Evolutionary conservation across 1,140 invertebrate species (phyloP).

Genomic region (Ephestia elutella): DNA sequence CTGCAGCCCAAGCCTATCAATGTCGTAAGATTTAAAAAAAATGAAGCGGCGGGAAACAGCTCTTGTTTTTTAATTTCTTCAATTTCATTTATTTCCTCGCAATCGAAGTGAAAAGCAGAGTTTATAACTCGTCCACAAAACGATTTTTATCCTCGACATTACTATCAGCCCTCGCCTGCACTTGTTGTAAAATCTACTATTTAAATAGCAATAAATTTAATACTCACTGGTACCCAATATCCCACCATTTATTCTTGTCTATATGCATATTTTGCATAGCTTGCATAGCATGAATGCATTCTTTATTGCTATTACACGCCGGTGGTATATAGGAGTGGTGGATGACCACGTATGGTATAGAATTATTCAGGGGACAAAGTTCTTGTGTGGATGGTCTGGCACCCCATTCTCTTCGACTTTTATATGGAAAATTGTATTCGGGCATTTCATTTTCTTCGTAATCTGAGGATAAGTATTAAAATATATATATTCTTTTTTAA

Average conservation of each 20-base stretch:
- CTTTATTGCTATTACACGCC: slow-evolving; percentile 73
- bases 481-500: neutral
- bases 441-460: slow-evolving; percentile 42
- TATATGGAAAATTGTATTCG: slow-evolving; percentile 63
- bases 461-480: neutral
- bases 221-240: slow-evolving; percentile 80
- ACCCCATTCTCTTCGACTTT: slow-evolving; percentile 77
- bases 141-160: too few relatives aligned
- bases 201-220: neutral
- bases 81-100: too few relatives aligned
- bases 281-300: slow-evolving; percentile 74
- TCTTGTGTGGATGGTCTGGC: slow-evolving; percentile 73
- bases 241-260: slow-evolving; percentile 78
- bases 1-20: too few relatives aligned
- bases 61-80: too few relatives aligned
- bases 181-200: neutral
- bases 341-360: slow-evolving; percentile 84
- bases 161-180: too few relatives aligned
- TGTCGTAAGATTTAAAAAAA: too few relatives aligned
- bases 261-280: slow-evolving; percentile 77
- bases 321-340: slow-evolving; percentile 81
- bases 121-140: too few relatives aligned
- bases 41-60: too few relatives aligned
- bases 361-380: slow-evolving; percentile 67
- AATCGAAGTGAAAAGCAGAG: too few relatives aligned